Conservation (phyloP, 2,797 vertebrate genomes). For the Semotilus atromaculatus region DNA sequence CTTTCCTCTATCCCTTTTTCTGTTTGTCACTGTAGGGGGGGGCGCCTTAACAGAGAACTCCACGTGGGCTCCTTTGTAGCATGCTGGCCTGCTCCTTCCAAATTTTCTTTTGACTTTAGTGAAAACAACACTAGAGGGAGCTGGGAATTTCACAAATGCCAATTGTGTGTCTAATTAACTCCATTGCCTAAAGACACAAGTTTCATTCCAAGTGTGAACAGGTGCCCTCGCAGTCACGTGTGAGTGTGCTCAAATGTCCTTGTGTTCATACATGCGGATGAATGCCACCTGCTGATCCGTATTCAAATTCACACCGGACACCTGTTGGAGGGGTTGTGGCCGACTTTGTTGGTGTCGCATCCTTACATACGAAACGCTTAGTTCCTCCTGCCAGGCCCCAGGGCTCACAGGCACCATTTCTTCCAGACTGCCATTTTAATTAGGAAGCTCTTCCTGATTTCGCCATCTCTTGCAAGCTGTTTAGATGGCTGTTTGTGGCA, state of each 20-base stretch:
- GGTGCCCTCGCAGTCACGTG: conserved; percentile 33
- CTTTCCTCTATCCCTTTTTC: background rate
- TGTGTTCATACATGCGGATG: conserved; percentile 26
- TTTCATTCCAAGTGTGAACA: conserved; percentile 56
- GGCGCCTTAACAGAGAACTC: conserved; percentile 22
- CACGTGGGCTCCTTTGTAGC: conserved; percentile 27
- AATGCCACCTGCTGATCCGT: conserved; percentile 37
- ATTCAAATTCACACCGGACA: conserved; percentile 29
- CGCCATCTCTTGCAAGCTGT: conserved; percentile 40
- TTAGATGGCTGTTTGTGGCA: conserved; percentile 36
- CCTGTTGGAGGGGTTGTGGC: conserved; percentile 31
- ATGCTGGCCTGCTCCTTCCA: background rate
- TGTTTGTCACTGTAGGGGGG: background rate
- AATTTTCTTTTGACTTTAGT: conserved; percentile 61
- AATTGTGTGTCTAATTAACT: conserved; percentile 71
- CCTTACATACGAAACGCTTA: background rate
- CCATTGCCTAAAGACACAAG: conserved; percentile 67
- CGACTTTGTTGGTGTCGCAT: background rate
- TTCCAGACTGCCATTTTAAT: conserved; percentile 53
- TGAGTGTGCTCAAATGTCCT: background rate
- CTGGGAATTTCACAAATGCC: conserved; percentile 61
- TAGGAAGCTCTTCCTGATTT: conserved; percentile 35
- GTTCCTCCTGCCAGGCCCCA: conserved; percentile 35
- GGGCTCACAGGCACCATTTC: conserved; percentile 35
- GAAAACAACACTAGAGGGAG: conserved; percentile 41